Base-by-base conservation (phyloP, 2,113 vertebrate genomes). In the Ivindomyrus marchei region DNA sequence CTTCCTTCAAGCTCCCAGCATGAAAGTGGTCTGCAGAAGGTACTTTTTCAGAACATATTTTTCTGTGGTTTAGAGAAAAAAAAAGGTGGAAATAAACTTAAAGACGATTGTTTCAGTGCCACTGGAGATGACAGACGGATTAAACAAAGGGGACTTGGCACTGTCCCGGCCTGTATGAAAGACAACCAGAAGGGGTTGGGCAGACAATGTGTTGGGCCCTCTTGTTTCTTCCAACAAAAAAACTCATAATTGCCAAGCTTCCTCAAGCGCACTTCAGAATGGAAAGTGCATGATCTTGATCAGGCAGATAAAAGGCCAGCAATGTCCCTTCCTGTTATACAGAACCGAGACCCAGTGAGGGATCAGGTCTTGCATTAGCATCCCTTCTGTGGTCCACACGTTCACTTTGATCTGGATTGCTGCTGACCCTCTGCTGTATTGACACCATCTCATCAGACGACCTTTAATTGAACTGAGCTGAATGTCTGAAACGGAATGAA, bases 271-370 rank as follows among this genome's bases (percentile, higher is more conserved):
- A 58, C 89, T 85, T 85, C 52, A 89, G 36, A 58, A 49, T 85
- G 80, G 80, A 85, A 89, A 85, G 77, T 89, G 89, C 80, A 10
- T 45, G 83, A n/a, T 85, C 53, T 89, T 80, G 74, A 84, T 89
- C 70, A 49, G 31, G 50, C 74, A 84, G 89, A 89, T 85, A 66
- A 89, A 85, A 83, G 39, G 89, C 50, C 50, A 31, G 11, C 52
- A 31, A 39, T 24, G 52, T 46, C 50, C 4, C 39, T 52, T 89
- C 89, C 39, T 56, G 27, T 27, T 31, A 24, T 17, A 24, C n/a
- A 24, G 52, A 89, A 89, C 50, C 27, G 53, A 46, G 52, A 15
- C 39, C 77, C 49, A 42, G 77, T 46, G 89, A 89, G 50, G 50
- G 52, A 36, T 31, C 52, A n/a, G 39, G 6, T 3, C 53, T 46